Evolutionary conservation across 2,113 vertebrate genomes (phyloP).

Genomic region (Ophiodon elongatus): DNA sequence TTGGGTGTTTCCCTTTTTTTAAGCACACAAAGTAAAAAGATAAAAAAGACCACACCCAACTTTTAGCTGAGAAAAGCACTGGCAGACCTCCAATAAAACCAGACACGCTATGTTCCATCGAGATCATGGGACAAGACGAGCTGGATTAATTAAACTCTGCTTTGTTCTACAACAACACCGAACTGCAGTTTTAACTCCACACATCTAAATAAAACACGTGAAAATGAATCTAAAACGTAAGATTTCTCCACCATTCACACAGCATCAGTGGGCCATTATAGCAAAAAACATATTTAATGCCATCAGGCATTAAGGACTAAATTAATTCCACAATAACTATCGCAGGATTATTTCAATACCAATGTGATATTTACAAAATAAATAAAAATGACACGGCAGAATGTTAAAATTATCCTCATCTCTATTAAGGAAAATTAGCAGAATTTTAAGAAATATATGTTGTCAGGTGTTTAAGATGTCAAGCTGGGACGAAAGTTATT

Average conservation of each 20-base stretch:
- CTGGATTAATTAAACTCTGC: neutral
- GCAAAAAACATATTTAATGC: neutral
- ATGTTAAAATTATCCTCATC: neutral
- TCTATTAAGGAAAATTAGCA: neutral
- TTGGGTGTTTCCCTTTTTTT: constrained; percentile 34
- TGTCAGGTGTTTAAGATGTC: neutral
- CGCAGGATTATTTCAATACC: neutral
- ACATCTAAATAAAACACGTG: neutral
- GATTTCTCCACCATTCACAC: neutral
- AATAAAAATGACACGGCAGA: neutral
- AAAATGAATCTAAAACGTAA: neutral
- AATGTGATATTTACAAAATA: too few relatives aligned
- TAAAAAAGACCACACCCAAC: constrained; percentile 56
- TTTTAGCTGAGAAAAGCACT: neutral
- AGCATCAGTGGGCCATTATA: neutral
- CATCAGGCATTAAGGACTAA: neutral
- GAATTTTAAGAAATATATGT: neutral
- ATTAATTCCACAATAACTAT: neutral
- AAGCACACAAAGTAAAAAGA: constrained; percentile 6
- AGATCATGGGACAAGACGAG: neutral
- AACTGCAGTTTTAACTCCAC: neutral
- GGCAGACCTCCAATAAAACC: neutral
- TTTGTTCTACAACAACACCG: neutral
- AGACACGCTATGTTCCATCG: neutral
- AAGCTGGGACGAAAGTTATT: neutral